phyloP scores from a whole-genome alignment of 1,140 invertebrate genomes.

The Temnothorax nylanderi region DNA sequence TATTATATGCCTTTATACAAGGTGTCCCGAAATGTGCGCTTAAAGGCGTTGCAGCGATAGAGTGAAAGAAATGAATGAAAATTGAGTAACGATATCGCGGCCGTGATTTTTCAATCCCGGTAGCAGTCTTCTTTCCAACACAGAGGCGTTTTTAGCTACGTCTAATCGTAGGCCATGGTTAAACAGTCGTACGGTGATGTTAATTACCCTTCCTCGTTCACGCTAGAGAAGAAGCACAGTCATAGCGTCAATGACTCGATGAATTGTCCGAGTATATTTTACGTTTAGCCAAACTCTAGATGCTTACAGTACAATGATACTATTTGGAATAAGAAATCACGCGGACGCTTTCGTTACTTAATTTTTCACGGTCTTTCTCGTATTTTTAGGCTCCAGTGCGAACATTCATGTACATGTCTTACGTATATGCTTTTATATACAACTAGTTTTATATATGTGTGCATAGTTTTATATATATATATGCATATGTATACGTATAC shows the following conservation, averaged over 20 bases:
- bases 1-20: constrained; percentile 68
- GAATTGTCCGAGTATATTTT: no score
- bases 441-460: background rate
- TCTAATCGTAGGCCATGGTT: background rate
- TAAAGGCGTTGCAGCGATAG: background rate
- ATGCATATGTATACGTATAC: constrained; percentile 68
- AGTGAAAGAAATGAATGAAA: background rate
- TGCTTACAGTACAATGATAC: background rate
- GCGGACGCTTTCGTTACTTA: background rate
- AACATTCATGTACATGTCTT: background rate
- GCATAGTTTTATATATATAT: background rate
- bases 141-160: background rate
- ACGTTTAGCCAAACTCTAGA: background rate
- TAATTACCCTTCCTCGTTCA: background rate
- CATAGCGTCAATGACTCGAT: background rate
- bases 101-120: background rate
- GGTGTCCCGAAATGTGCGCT: constrained; percentile 39
- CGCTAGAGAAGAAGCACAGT: background rate
- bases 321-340: background rate
- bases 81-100: background rate
- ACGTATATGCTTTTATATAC: background rate
- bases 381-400: background rate
- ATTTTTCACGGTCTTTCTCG: background rate
- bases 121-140: background rate
- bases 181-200: background rate